Base-by-base conservation (phyloP, 2,888 invertebrate species). In the Cheilosia grossa region DNA sequence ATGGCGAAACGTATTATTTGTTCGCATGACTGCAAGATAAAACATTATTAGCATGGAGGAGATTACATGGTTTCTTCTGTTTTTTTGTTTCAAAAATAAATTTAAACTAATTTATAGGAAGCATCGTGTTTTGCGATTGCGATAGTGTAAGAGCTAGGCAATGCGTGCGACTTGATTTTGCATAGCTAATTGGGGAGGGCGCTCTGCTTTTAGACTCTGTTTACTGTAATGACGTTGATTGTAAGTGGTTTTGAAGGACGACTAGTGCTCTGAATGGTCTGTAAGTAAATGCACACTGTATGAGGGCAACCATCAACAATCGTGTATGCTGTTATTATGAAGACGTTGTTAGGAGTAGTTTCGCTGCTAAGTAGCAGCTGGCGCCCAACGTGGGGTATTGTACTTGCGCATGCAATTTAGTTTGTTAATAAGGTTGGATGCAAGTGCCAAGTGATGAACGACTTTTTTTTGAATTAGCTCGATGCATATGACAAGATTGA, bases 1-100 rank as follows among this genome's bases (percentile, higher is more conserved):
- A 83, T 74, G 79, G 83, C 79, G 74, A 80, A 83, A 74, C 83
- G 79, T 83, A 83, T 83, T 79, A 83, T 83, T 83, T 80, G 80
- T 74, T 83, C 74, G 80, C 83, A 83, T 83, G 83, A 75, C 74
- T 80, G 51, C 74, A 58, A 83, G 79, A 83, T 83, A 80, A 83
- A 83, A 83, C 75, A 80, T 80, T 83, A 83, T 75, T 80, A 83
- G 69, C 69, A 51, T 51, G 44, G 63, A 61, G 49, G 3, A 59
- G 21, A 40, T 51, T 49, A 63, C 33, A 53, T 13, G 13, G 4
- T 37, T 30, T 64, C 4, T 24, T 44, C 7, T 27, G 9, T 54
- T 67, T 42, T 63, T 17, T 30, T 17, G n/a, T 63, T 64, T 56
- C 30, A 53, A 61, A 77, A 54, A 49, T 49, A 61, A 61, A 74